Percentiles rank a stretch among this genome's conserved stretches.
phyloP scores from a whole-genome alignment of 1,140 invertebrate species.

The Micrasema longulum region DNA sequence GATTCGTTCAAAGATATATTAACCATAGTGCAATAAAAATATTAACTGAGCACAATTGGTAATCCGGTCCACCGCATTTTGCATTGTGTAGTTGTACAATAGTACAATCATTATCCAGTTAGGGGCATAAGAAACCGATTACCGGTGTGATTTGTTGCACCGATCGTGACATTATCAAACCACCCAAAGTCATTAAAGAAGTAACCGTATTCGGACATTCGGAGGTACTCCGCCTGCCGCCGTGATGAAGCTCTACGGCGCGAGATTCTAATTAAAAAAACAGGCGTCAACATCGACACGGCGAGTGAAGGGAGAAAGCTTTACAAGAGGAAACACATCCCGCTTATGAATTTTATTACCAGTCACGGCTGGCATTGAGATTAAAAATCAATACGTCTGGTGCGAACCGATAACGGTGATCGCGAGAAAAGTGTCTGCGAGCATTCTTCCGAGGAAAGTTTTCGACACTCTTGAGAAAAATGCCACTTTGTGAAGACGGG shows the following conservation, averaged over 20 bases:
- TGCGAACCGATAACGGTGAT: no score
- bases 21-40: no score
- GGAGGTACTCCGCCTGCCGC: background rate
- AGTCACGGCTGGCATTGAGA: no score
- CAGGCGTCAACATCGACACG: background rate
- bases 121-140: background rate
- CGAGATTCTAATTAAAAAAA: background rate
- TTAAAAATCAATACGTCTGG: no score
- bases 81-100: slow-evolving; percentile 5
- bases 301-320: background rate
- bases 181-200: slow-evolving; percentile 4
- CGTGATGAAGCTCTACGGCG: background rate
- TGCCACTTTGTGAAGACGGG: no score
- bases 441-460: no score
- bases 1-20: no score
- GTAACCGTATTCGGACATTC: background rate
- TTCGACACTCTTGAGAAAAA: no score
- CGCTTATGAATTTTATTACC: no score
- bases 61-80: no score
- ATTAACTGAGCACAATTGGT: no score
- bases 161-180: background rate
- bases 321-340: background rate
- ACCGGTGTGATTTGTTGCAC: background rate
- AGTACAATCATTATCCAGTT: background rate
- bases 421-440: no score